A percentile compares a stretch with the other conserved stretches of the same genome.
phyloP scores from a whole-genome alignment of 1,140 invertebrate species.

The Drosophila arizonae region DNA sequence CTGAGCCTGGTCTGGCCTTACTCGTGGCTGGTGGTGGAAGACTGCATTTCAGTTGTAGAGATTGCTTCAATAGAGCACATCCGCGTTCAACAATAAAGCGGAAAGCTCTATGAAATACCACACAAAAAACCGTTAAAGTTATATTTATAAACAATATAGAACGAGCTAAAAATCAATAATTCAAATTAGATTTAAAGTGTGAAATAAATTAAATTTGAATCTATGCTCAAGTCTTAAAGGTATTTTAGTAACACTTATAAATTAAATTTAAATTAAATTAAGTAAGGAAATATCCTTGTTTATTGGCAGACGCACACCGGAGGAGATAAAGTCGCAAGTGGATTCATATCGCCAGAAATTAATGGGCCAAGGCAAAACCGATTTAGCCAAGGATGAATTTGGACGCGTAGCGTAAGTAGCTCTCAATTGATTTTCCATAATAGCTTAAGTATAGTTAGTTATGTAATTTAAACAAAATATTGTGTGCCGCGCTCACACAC shows the following conservation, averaged over 20 bases:
- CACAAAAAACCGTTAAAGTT: not conserved
- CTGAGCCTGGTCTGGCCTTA: slow-evolving; percentile 36
- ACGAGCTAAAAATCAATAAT: not conserved
- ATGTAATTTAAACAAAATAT: slow-evolving; percentile 67
- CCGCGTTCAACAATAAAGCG: slow-evolving; percentile 31
- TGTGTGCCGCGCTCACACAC: slow-evolving; percentile 12
- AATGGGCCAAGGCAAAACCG: slow-evolving; percentile 84
- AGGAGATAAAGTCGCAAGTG: slow-evolving; percentile 92
- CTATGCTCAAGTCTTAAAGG: slow-evolving; percentile 33
- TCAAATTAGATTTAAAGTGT: not conserved
- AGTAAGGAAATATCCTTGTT: not conserved
- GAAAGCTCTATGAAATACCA: slow-evolving; percentile 5
- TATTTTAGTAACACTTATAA: slow-evolving; percentile 7
- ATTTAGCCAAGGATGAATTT: slow-evolving; percentile 88
- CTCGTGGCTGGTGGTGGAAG: slow-evolving; percentile 62
- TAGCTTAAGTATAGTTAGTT: slow-evolving; percentile 26
- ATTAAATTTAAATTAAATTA: not conserved
- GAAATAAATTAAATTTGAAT: not conserved
- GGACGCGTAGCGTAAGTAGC: slow-evolving; percentile 90
- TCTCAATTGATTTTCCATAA: not conserved
- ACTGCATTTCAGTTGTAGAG: slow-evolving; percentile 80
- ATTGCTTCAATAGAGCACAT: slow-evolving; percentile 73
- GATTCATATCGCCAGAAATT: slow-evolving; percentile 91
- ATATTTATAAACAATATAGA: slow-evolving; percentile 19
- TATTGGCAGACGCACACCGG: slow-evolving; percentile 87